phyloP scores from a whole-genome alignment of 2,113 vertebrate species.

The Paratilapia polleni region DNA sequence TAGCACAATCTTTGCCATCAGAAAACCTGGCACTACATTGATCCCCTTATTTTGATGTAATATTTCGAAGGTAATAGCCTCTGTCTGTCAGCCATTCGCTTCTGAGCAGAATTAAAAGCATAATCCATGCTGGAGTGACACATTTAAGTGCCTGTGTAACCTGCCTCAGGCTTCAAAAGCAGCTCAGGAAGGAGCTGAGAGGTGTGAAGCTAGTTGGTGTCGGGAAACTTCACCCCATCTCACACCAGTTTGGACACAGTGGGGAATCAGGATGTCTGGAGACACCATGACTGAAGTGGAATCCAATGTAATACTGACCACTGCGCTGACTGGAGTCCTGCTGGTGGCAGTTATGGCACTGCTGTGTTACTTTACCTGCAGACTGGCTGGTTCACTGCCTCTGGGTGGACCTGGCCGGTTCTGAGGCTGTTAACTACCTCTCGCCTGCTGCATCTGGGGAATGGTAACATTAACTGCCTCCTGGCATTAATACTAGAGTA shows the following conservation, averaged over 20 bases:
- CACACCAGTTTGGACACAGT: neutral
- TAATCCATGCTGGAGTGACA: slow-evolving; percentile 55
- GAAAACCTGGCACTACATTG: neutral
- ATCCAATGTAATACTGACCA: slow-evolving; percentile 59
- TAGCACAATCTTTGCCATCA: neutral
- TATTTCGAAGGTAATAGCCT: slow-evolving; percentile 1
- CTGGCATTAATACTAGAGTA: neutral
- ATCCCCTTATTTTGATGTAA: neutral
- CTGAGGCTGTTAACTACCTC: slow-evolving; percentile 34
- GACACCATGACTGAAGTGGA: slow-evolving; percentile 58
- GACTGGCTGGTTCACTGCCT: slow-evolving; percentile 73
- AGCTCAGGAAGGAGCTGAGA: neutral
- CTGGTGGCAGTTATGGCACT: slow-evolving; percentile 67
- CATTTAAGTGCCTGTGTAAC: neutral
- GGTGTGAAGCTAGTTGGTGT: neutral
- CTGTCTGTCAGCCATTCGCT: neutral
- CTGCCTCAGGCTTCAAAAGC: slow-evolving; percentile 24
- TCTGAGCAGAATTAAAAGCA: slow-evolving; percentile 18
- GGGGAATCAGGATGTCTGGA: neutral
- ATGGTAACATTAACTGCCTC: neutral
- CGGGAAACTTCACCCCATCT: neutral
- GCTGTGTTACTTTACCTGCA: slow-evolving; percentile 81
- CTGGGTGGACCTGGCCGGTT: slow-evolving; percentile 70
- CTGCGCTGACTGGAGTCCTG: slow-evolving; percentile 54
- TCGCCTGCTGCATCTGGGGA: neutral